Percentiles rank a stretch among this genome's conserved stretches.
phyloP scores from a whole-genome alignment of 2,113 vertebrate genomes.

The Vombatus ursinus region DNA sequence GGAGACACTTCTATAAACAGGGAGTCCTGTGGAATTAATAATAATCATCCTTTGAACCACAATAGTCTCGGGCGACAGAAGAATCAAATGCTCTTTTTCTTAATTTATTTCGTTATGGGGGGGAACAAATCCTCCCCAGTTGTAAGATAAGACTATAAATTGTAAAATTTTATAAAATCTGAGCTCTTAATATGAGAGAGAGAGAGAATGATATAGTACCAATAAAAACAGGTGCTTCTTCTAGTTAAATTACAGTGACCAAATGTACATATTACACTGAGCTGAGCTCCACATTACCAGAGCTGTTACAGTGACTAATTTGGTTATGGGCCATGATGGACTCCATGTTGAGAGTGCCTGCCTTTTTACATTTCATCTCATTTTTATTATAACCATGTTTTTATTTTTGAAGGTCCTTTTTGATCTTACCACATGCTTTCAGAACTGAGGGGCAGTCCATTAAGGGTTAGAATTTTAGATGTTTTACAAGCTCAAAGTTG shows the following conservation, averaged over 20 bases:
- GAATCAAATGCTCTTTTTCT: slow-evolving; percentile 20
- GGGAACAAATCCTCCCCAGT: background rate
- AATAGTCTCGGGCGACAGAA: background rate
- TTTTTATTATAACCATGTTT: slow-evolving; percentile 56
- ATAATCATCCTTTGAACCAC: background rate
- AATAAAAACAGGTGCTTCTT: slow-evolving; percentile 37
- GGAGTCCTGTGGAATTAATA: background rate
- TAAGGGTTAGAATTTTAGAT: slow-evolving; percentile 26
- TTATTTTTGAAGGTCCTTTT: slow-evolving; percentile 52
- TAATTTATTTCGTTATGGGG: slow-evolving; percentile 15
- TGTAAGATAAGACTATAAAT: slow-evolving; percentile 39
- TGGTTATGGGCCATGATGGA: background rate
- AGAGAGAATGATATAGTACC: slow-evolving; percentile 32
- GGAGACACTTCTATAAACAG: background rate
- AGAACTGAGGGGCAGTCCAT: slow-evolving; percentile 2
- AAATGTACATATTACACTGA: fast-evolving
- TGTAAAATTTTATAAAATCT: slow-evolving; percentile 57
- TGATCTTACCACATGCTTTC: slow-evolving; percentile 42
- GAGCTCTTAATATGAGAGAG: slow-evolving; percentile 55
- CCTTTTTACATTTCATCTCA: slow-evolving; percentile 35
- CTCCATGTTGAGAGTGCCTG: background rate
- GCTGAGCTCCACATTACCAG: background rate
- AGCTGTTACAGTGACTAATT: slow-evolving; percentile 38
- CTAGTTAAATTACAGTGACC: slow-evolving; percentile 34
- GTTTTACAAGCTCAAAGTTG: slow-evolving; percentile 41